These are phyloP conservation scores for Salvator merianae DNA, from an alignment of 2,113 vertebrate genomes.

Conservation along the genomic window DNA sequence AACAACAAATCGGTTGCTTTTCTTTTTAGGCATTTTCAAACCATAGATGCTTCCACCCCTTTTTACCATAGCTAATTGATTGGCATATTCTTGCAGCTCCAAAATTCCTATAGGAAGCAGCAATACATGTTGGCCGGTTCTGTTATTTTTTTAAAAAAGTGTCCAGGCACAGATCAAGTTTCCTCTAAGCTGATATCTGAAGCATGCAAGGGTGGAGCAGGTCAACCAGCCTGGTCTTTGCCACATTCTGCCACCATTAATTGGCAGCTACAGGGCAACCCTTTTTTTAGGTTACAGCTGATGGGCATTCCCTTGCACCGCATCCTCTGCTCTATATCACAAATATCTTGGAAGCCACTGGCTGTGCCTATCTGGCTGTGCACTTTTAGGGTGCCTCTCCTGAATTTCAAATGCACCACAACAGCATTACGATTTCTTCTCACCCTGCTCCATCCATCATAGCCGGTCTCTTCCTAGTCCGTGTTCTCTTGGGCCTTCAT, in stretches of 20 bases:
- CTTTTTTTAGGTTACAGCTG: slow-evolving; percentile 14
- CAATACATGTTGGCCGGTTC: rapidly evolving
- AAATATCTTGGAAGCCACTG: slow-evolving; percentile 9
- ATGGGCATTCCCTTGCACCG: neutral
- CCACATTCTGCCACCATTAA: slow-evolving; percentile 17
- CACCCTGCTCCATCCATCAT: neutral
- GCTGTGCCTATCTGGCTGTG: neutral
- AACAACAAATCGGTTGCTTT: no score
- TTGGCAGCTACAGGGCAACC: neutral
- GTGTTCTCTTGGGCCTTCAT: neutral
- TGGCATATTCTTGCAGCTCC: no score
- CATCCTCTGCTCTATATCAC: neutral
- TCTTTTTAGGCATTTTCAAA: no score
- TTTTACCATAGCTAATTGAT: no score
- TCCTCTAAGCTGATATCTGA: neutral
- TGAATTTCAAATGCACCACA: slow-evolving; percentile 28
- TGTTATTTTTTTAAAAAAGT: neutral
- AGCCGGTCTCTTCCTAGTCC: neutral
- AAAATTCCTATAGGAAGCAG: neutral
- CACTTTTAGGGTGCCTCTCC: neutral
- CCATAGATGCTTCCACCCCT: no score
- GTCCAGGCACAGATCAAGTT: neutral
- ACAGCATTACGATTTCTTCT: neutral
- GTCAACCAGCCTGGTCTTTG: neutral
- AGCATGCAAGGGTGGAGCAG: neutral